phyloP scores from a whole-genome alignment of 2,888 invertebrate species.

The Zygogramma bicolorata region DNA sequence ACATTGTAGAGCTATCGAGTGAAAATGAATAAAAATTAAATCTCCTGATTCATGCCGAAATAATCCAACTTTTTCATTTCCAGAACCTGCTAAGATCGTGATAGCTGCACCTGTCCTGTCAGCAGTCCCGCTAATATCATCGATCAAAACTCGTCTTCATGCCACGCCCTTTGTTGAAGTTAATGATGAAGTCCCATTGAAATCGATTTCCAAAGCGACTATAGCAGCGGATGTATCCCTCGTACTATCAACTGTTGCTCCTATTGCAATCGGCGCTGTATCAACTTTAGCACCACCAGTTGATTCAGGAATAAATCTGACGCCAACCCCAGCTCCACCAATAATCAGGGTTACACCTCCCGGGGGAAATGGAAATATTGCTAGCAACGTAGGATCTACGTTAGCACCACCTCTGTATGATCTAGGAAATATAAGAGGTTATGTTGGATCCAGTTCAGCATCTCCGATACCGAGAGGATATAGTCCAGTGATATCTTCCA shows the following conservation, averaged over 20 bases:
- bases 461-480: background rate
- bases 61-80: constrained; percentile 16
- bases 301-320: background rate
- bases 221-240: background rate
- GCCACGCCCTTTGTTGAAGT: constrained; percentile 29
- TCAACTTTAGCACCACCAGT: constrained; percentile 15
- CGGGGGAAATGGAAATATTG: background rate
- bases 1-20: too few species aligned
- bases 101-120: constrained; percentile 43
- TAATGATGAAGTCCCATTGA: constrained; percentile 24
- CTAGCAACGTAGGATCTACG: background rate
- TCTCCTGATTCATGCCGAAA: background rate
- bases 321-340: constrained; percentile 5
- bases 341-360: background rate
- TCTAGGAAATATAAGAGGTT: background rate
- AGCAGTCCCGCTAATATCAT: constrained; percentile 30
- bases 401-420: background rate
- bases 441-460: background rate
- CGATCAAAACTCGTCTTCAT: constrained; percentile 29
- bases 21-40: too few species aligned
- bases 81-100: constrained; percentile 44
- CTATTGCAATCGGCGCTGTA: background rate
- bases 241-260: background rate
- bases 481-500: background rate
- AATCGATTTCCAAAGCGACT: constrained; percentile 2